A percentile compares a stretch with the other conserved stretches of the same genome.
Evolutionary conservation across 2,113 vertebrate species (phyloP).

Genomic region (Planiliza haematocheilus): DNA sequence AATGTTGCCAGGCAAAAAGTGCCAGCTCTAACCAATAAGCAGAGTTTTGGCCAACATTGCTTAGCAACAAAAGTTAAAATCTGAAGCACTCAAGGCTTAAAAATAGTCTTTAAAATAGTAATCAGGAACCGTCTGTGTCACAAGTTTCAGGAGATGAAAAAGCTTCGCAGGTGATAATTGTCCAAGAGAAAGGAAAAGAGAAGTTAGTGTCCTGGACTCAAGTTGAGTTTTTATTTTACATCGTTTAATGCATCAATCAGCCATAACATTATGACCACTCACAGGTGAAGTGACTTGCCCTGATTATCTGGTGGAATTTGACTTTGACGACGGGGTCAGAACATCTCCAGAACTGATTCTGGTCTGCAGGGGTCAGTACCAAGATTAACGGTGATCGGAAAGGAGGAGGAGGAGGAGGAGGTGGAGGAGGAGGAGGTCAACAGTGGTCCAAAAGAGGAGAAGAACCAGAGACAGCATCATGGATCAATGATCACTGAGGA

Average conservation of each 20-base stretch:
- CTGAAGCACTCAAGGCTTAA: constrained; percentile 60
- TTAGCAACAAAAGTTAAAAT: constrained; percentile 79
- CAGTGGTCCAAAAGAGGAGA: no score
- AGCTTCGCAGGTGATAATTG: constrained; percentile 3
- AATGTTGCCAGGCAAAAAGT: constrained; percentile 77
- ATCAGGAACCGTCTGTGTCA: constrained; percentile 50
- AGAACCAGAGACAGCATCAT: no score
- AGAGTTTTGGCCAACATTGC: constrained; percentile 75
- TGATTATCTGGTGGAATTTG: no score
- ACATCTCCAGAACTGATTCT: no score
- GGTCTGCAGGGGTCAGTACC: no score
- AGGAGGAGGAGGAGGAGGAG: no score
- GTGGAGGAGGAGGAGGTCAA: no score
- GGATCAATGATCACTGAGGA: no score
- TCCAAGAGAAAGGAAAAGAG: background rate
- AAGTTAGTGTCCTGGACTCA: constrained; percentile 12
- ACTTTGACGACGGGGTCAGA: no score
- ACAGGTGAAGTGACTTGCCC: no score
- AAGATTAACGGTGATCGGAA: no score
- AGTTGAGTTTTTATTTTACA: background rate
- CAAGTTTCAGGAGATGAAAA: constrained; percentile 49
- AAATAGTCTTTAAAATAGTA: constrained; percentile 69
- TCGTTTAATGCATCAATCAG: background rate
- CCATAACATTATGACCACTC: no score
- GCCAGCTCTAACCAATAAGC: constrained; percentile 70